Conservation (phyloP, 2,113 vertebrate species). For the Aegithalos caudatus region DNA sequence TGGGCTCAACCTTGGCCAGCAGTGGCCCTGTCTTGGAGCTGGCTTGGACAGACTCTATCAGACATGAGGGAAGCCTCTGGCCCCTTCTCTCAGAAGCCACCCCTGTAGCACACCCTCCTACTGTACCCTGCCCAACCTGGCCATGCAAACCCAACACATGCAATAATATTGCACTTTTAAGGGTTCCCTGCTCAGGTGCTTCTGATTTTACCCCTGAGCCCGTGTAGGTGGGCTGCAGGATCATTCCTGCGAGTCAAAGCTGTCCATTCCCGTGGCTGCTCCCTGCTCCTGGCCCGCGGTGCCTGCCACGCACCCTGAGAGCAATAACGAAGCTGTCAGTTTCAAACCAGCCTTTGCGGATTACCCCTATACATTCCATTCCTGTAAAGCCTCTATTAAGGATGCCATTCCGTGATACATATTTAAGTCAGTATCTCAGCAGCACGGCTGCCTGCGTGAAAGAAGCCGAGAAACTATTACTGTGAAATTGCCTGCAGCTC, state of each 20-base stretch:
- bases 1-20: background rate
- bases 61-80: background rate
- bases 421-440: background rate
- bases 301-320: background rate
- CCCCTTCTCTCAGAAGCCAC: background rate
- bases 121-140: background rate
- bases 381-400: conserved; percentile 4
- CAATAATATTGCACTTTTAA: background rate
- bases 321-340: background rate
- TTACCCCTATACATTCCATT: background rate
- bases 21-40: background rate
- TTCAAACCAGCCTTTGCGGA: background rate
- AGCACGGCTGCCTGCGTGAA: background rate
- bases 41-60: fast-evolving
- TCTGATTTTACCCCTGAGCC: background rate
- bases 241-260: background rate
- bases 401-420: background rate
- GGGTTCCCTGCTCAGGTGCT: background rate
- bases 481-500: conserved; percentile 51
- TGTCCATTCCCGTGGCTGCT: background rate
- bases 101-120: background rate
- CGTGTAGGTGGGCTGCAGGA: background rate
- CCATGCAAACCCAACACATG: background rate
- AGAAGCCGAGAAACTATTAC: conserved; percentile 19
- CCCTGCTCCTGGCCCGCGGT: fast-evolving